A percentile compares a stretch with the other conserved stretches of the same genome.
Conservation (phyloP, 2,888 invertebrate species). For the Cryptus viduatorius region DNA sequence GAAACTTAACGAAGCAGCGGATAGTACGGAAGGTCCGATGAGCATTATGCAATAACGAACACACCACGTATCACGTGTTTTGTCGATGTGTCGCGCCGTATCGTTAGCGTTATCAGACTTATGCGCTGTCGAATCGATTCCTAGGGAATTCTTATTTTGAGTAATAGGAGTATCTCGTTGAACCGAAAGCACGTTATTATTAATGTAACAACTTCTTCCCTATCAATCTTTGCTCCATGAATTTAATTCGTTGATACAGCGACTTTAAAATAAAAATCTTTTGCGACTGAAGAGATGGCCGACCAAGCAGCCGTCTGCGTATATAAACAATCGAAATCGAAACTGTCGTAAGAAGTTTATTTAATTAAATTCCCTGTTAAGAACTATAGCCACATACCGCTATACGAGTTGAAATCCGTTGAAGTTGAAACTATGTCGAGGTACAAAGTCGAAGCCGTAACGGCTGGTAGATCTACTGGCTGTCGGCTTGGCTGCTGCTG, state of each 20-base stretch:
- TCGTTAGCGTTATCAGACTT: not conserved
- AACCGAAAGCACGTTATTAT: not conserved
- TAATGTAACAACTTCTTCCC: not conserved
- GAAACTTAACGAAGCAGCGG: conserved; percentile 57
- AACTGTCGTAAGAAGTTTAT: conserved; percentile 41
- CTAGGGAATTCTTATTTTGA: no score
- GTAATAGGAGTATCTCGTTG: not conserved
- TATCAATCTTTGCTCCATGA: not conserved
- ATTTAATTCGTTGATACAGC: not conserved
- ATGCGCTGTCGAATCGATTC: not conserved
- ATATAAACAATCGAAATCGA: conserved; percentile 25
- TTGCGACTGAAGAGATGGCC: not conserved
- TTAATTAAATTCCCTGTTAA: conserved; percentile 31
- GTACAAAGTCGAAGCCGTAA: conserved; percentile 28
- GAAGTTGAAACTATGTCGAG: conserved; percentile 46
- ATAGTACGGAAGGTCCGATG: conserved; percentile 31
- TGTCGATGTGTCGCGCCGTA: not conserved
- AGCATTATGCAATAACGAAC: conserved; percentile 52
- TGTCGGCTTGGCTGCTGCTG: conserved; percentile 32
- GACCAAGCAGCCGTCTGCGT: not conserved
- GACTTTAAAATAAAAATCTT: not conserved
- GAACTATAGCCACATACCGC: not conserved
- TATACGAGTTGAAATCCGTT: conserved; percentile 41
- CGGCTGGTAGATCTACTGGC: conserved; percentile 18
- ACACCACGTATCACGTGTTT: not conserved